A percentile compares a stretch with the other conserved stretches of the same genome.
Evolutionary conservation across 2,888 invertebrate genomes (phyloP).

Genomic region (Fragum whitleyi): DNA sequence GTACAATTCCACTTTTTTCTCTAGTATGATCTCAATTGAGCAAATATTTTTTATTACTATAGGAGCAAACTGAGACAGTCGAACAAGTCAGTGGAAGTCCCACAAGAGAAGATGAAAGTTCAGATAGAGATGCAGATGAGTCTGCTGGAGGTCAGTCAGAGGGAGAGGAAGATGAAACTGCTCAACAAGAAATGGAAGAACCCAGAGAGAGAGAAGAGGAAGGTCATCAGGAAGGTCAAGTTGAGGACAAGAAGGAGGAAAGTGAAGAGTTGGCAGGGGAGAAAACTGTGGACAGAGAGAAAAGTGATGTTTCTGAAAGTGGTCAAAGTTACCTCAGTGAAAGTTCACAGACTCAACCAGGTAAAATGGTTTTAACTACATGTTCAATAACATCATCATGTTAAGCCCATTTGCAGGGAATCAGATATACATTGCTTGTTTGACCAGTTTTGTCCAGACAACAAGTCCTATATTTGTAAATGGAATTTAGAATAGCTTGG

Average conservation of each 20-base stretch:
- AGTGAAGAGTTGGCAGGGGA: slow-evolving; percentile 28
- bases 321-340: slow-evolving; percentile 33
- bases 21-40: too few species aligned
- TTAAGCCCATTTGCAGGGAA: too few species aligned
- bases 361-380: slow-evolving; percentile 29
- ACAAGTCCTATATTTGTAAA: too few species aligned
- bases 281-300: slow-evolving; percentile 37
- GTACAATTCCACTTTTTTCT: too few species aligned
- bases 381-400: too few species aligned
- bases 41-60: background rate
- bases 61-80: slow-evolving; percentile 24
- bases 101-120: slow-evolving; percentile 25
- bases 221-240: slow-evolving; percentile 10
- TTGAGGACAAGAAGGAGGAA: slow-evolving; percentile 30
- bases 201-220: slow-evolving; percentile 22
- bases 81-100: slow-evolving; percentile 29
- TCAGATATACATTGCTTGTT: too few species aligned
- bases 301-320: slow-evolving; percentile 45
- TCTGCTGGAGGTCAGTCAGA: slow-evolving; percentile 11
- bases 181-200: slow-evolving; percentile 6
- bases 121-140: slow-evolving; percentile 29
- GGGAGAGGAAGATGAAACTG: background rate
- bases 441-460: too few species aligned
- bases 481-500: too few species aligned
- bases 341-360: slow-evolving; percentile 38